These are phyloP conservation scores for Falco biarmicus DNA, from an alignment of 2,797 vertebrate species.

Conservation along the genomic window DNA sequence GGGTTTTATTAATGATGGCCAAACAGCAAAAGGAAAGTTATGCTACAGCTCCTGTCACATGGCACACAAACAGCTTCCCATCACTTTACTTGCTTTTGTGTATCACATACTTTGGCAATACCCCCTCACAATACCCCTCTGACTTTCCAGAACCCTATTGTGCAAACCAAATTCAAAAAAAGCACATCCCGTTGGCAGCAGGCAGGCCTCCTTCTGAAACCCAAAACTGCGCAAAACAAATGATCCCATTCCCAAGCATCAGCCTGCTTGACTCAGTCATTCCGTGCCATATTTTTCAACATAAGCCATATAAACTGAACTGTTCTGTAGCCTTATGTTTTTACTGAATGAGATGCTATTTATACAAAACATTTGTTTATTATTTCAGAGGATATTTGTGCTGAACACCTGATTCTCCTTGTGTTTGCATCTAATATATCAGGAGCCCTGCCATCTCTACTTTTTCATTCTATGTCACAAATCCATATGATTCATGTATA, in stretches of 20 bases:
- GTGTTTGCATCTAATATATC: background rate
- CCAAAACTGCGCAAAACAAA: background rate
- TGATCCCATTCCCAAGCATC: background rate
- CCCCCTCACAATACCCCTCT: background rate
- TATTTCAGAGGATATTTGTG: background rate
- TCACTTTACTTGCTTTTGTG: background rate
- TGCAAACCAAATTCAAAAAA: background rate
- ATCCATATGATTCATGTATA: background rate
- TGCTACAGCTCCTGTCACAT: background rate
- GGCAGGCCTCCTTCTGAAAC: background rate
- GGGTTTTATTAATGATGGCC: background rate
- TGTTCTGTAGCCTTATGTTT: background rate
- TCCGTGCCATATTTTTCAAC: background rate
- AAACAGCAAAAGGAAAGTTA: background rate
- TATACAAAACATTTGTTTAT: slow-evolving; percentile 25
- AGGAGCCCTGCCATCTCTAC: background rate
- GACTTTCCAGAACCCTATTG: background rate
- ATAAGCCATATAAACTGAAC: background rate
- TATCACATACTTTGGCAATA: background rate
- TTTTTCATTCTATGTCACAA: background rate
- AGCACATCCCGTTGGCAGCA: background rate
- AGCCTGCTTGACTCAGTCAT: background rate
- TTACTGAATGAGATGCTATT: background rate
- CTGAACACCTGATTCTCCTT: slow-evolving; percentile 7
- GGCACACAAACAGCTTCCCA: background rate